Evolutionary conservation across 2,888 invertebrate species (phyloP), one percentile per base, ranked within the genome.

Genomic region (Cheilosia vernalis): DNA sequence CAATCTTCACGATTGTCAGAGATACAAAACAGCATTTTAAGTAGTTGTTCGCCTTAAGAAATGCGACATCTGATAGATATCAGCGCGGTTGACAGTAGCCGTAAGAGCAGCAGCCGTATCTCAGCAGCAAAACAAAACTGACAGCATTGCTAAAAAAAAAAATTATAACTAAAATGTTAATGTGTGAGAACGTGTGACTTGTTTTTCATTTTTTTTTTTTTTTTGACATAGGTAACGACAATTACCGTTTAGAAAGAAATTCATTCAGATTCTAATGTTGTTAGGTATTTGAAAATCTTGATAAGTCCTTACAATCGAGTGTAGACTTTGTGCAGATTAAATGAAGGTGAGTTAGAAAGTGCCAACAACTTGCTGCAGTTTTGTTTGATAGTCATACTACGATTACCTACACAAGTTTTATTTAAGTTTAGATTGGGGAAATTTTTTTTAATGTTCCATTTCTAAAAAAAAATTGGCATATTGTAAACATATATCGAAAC

Each of bases 21-120:
- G 58, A 83, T 67, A 73, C 67, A 63, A 77, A 70, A 78, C 78
- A 83, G 82, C 78, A 78, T 83, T 78, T 78, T 63, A 73, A 83
- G 73, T 78, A 72, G 78, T 78, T 77, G 72, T 73, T 70, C 66
- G 51, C 56, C 63, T 69, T 56, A 78, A 83, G 60, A 55, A 67
- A 78, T 78, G 73, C 56, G 72, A 83, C 78, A 78, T 67, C 56
- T 61, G 66, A 78, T 78, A 72, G 61, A 61, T 70, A 58, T 70
- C 63, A 64, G 37, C 15, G 78, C 30, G 63, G 33, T 55, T 73
- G 73, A 73, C 73, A 73, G 63, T 63, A 73, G 76, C 67, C 51
- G 51, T 55, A 42, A 19, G 27, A 72, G 13, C 55, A 47, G 33
- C 64, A 63, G 47, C 53, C 21, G 42, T 49, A 61, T 61, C 53